Evolutionary conservation across 2,797 vertebrate species (phyloP).

Genomic region (Pelochelys cantorii): DNA sequence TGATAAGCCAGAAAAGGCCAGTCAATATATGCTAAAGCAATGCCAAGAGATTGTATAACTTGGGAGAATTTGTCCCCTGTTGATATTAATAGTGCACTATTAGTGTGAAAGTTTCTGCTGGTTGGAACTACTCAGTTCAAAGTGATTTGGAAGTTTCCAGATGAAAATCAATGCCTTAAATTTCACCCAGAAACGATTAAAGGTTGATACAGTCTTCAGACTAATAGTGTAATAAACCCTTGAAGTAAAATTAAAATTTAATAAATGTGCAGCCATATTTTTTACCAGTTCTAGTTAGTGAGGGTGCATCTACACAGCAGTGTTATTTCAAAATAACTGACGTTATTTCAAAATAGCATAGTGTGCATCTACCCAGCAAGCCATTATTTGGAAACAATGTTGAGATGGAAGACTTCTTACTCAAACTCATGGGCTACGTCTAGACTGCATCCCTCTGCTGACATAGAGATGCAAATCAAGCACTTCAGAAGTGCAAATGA

Average conservation of each 20-base stretch:
- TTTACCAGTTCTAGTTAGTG: neutral
- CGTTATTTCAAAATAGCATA: too few species aligned
- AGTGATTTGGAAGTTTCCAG: neutral
- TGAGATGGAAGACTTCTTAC: too few species aligned
- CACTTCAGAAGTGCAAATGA: too few species aligned
- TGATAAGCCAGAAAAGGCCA: neutral
- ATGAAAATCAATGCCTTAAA: neutral
- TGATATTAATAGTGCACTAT: slow-evolving; percentile 22
- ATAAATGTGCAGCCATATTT: neutral
- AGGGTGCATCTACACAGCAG: too few species aligned
- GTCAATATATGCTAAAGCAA: neutral
- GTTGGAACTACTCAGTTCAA: neutral
- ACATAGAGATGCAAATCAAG: too few species aligned
- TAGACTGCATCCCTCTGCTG: too few species aligned
- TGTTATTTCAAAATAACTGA: too few species aligned
- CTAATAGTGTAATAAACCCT: neutral
- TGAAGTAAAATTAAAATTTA: slow-evolving; percentile 30
- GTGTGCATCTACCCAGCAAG: too few species aligned
- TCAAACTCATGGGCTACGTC: too few species aligned
- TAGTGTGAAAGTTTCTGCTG: slow-evolving; percentile 10
- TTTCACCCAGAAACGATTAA: neutral
- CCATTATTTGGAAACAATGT: too few species aligned
- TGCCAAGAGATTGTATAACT: neutral
- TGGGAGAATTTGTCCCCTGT: neutral
- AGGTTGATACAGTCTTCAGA: neutral